phyloP scores from a whole-genome alignment of 2,113 vertebrate species.

The Neomonachus schauinslandi region DNA sequence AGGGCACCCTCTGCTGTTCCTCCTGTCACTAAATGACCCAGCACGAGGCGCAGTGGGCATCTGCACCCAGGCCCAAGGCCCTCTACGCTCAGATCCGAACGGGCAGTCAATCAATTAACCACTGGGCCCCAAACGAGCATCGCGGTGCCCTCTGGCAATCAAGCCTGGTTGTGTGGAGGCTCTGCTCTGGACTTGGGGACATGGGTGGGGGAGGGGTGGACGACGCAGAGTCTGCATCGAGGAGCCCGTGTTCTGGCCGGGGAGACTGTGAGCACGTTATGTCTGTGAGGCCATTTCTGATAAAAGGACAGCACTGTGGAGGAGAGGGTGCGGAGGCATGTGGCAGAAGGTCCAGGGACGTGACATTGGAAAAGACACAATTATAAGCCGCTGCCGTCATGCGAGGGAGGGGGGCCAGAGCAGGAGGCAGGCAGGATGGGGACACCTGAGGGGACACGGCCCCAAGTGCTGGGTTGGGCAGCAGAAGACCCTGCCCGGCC shows the following conservation, averaged over 20 bases:
- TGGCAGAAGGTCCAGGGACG: background rate
- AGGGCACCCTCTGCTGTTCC: background rate
- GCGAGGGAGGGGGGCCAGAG: background rate
- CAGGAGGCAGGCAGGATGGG: background rate
- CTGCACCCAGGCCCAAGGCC: background rate
- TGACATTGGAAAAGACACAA: background rate
- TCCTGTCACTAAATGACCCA: background rate
- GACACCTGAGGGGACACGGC: background rate
- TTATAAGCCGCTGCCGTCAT: background rate
- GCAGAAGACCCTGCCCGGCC: background rate
- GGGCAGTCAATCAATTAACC: background rate
- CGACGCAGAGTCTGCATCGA: background rate
- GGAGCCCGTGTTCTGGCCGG: too few species aligned
- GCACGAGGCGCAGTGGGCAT: background rate
- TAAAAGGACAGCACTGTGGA: background rate
- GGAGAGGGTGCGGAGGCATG: background rate
- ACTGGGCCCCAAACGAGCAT: accelerated
- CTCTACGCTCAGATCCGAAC: background rate
- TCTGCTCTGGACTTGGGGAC: background rate
- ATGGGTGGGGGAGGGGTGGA: accelerated
- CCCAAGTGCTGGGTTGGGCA: background rate
- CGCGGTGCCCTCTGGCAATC: background rate
- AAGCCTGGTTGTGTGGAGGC: background rate
- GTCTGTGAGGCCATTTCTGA: background rate
- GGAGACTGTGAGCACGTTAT: background rate